Evolutionary conservation across 2,113 vertebrate species (phyloP).

Genomic region (Micromys minutus): DNA sequence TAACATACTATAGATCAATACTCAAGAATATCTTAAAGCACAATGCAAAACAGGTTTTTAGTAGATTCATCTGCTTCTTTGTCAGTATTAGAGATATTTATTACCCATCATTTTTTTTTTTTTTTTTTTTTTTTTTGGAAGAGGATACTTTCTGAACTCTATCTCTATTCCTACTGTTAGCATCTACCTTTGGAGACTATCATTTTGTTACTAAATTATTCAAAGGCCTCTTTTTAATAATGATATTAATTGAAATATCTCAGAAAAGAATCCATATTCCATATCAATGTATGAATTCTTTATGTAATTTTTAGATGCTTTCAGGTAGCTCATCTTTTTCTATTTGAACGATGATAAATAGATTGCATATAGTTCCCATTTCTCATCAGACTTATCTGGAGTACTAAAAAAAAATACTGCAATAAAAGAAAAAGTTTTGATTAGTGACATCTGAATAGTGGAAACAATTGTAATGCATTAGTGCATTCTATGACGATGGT

Average conservation of each 20-base stretch:
- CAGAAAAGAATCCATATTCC: neutral
- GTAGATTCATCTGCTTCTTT: neutral
- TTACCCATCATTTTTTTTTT: neutral
- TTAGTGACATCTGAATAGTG: neutral
- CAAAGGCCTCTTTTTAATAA: neutral
- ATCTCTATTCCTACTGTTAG: neutral
- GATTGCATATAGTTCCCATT: neutral
- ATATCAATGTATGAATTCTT: neutral
- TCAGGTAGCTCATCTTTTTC: neutral
- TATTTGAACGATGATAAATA: neutral
- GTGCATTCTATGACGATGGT: neutral
- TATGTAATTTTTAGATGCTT: neutral
- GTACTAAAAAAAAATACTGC: neutral
- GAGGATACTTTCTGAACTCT: rapidly evolving
- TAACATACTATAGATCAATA: neutral
- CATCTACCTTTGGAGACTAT: neutral
- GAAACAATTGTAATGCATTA: neutral
- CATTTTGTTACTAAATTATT: neutral
- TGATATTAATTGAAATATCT: neutral
- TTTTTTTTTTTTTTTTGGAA: neutral
- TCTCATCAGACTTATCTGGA: neutral
- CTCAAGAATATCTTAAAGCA: neutral
- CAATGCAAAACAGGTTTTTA: neutral
- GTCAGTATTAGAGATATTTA: neutral
- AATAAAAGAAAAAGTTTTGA: neutral